Base-by-base conservation (phyloP, 2,888 invertebrate species). In the Ditylenchus weischeri region DNA sequence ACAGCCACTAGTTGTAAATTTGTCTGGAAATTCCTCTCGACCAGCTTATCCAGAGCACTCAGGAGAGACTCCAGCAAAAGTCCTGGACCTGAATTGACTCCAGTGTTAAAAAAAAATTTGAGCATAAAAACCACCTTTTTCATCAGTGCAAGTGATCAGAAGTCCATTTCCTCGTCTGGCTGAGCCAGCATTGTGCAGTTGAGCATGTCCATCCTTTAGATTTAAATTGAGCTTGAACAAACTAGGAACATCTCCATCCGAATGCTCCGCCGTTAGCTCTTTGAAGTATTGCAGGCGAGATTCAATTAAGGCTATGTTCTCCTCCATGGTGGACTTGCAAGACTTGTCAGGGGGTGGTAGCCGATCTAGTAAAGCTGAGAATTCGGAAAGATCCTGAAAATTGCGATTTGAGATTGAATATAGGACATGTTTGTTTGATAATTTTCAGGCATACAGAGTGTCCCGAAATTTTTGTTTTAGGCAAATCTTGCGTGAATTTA, bases 1-100 rank as follows among this genome's bases (percentile, higher is more conserved):
- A 93, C 87, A 7, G 91, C 90, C 38, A 74, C 69, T n/a, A 80
- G 59, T 62, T 78, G 76, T 6, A 77, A 35, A 43, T 72, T 72
- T 18, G 72, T 72, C 15, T 67, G 49, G 29, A 74, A 74, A 43
- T 59, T 74, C 21, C 70, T 48, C n/a, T 72, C 71, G 15, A 70
- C 61, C 49, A 72, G 50, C 35, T 57, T 29, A 5, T 70, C 69
- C 57, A 72, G 47, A 21, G 63, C 62, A 48, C 57, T 64, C 23
- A 72, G 50, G 62, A 72, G 21, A 23, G 73, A 60, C 18, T 72
- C 73, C 50, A 65, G 54, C 23, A 72, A 36, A 54, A 71, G 35
- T 6, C 72, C 72, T 19, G 71, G 50, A 11, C 71, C 70, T 69
- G 47, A 64, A 69, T 7, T 43, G 43, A 43, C 43, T 15, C 5